Evolutionary conservation across 2,888 invertebrate genomes (phyloP).

Genomic region (Oscheius sp.): DNA sequence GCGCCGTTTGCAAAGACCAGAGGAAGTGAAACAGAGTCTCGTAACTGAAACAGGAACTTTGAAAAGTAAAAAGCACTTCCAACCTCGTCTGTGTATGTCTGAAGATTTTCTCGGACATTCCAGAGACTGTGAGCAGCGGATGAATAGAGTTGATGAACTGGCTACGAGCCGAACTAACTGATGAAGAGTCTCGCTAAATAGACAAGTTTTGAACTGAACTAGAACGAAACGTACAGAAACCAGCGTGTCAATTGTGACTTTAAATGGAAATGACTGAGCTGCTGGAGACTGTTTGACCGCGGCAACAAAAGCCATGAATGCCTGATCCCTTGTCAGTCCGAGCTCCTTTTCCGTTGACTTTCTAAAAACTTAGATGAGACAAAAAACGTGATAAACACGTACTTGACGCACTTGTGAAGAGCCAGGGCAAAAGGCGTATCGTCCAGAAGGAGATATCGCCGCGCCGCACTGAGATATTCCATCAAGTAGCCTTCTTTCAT

Average conservation of each 20-base stretch:
- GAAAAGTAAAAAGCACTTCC: not conserved
- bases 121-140: constrained; percentile 30
- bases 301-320: constrained; percentile 31
- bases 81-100: constrained; percentile 20
- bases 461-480: constrained; percentile 17
- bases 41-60: constrained; percentile 22
- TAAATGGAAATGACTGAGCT: constrained; percentile 17
- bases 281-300: constrained; percentile 21
- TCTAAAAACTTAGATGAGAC: not conserved
- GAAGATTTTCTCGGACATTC: constrained; percentile 25
- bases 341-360: not conserved
- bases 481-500: constrained; percentile 20
- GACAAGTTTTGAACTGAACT: not conserved
- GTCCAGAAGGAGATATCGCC: constrained; percentile 30
- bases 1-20: constrained; percentile 50
- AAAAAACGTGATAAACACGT: not conserved
- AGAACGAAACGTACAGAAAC: constrained; percentile 22
- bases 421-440: constrained; percentile 26
- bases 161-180: constrained; percentile 47
- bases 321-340: constrained; percentile 14
- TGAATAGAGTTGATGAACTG: constrained; percentile 51
- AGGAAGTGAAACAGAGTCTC: constrained; percentile 54
- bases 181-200: constrained; percentile 43
- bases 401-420: constrained; percentile 35
- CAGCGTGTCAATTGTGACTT: constrained; percentile 29